A percentile compares a stretch with the other conserved stretches of the same genome.
Evolutionary conservation across 2,113 vertebrate species (phyloP).

Genomic region (Anguilla japonica): DNA sequence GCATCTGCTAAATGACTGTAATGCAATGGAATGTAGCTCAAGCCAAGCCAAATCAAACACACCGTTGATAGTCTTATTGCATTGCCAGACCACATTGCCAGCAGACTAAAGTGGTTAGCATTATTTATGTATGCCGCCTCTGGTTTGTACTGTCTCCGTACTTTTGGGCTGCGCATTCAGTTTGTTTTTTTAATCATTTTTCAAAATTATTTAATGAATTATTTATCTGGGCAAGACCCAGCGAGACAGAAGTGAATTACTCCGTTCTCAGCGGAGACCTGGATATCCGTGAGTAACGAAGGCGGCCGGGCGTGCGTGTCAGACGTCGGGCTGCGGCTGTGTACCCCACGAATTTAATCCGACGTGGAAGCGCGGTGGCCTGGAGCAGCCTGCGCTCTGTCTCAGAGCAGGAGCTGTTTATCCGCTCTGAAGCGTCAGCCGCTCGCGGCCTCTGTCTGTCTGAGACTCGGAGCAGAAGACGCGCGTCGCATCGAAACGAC

Average conservation of each 20-base stretch:
- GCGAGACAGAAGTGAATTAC: no score
- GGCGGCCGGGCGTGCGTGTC: not conserved
- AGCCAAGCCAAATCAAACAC: not conserved
- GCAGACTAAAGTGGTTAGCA: not conserved
- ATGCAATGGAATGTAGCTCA: not conserved
- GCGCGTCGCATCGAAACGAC: not conserved
- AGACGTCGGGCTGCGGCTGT: no score
- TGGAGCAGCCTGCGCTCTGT: not conserved
- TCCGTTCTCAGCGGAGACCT: no score
- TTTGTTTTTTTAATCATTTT: not conserved
- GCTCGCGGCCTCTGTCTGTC: not conserved
- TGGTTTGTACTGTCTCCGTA: not conserved
- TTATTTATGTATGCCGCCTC: not conserved
- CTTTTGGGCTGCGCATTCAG: not conserved
- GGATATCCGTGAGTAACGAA: not conserved
- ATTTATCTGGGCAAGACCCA: no score
- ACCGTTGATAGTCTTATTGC: not conserved
- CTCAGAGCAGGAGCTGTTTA: not conserved
- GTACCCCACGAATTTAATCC: not conserved
- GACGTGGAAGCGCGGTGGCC: not conserved
- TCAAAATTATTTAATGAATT: no score
- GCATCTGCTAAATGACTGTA: not conserved
- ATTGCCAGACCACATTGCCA: not conserved
- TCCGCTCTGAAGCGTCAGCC: not conserved
- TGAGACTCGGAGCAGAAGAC: not conserved